These are phyloP conservation scores for Eugnorisma glareosa DNA, from an alignment of 2,888 invertebrate genomes.

Conservation along the genomic window DNA sequence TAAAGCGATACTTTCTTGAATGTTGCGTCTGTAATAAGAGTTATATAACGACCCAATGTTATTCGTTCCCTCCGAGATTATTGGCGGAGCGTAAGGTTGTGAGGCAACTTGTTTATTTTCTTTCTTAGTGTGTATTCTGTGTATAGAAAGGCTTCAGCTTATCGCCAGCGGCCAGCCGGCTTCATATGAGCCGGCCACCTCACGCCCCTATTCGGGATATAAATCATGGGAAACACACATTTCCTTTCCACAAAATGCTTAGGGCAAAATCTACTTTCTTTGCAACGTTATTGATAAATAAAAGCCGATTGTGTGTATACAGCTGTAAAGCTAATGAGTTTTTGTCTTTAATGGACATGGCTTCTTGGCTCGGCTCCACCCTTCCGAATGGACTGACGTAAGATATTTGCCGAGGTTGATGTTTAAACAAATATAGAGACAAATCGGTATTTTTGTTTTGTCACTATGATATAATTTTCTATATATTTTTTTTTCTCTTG, in stretches of 20 bases:
- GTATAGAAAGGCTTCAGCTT: slow-evolving; percentile 85
- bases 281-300: slow-evolving; percentile 79
- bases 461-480: neutral
- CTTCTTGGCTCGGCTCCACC: slow-evolving; percentile 38
- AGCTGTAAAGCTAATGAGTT: slow-evolving; percentile 57
- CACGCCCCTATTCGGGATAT: slow-evolving; percentile 85
- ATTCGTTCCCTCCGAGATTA: slow-evolving; percentile 78
- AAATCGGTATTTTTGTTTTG: neutral
- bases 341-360: slow-evolving; percentile 50
- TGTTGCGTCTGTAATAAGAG: slow-evolving; percentile 70
- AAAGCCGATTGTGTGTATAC: slow-evolving; percentile 65
- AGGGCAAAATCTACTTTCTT: slow-evolving; percentile 85
- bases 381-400: slow-evolving; percentile 27
- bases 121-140: slow-evolving; percentile 80
- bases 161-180: slow-evolving; percentile 87
- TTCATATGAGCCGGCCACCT: slow-evolving; percentile 82
- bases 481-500: neutral
- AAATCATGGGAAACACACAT: slow-evolving; percentile 89
- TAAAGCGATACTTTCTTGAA: slow-evolving; percentile 75
- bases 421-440: slow-evolving; percentile 35
- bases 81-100: slow-evolving; percentile 82
- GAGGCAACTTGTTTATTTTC: slow-evolving; percentile 88
- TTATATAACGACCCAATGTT: slow-evolving; percentile 72
- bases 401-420: slow-evolving; percentile 26
- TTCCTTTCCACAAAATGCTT: slow-evolving; percentile 87